These are phyloP conservation scores for Drosophila willistoni DNA, from an alignment of 1,140 invertebrate genomes.

Conservation along the genomic window DNA sequence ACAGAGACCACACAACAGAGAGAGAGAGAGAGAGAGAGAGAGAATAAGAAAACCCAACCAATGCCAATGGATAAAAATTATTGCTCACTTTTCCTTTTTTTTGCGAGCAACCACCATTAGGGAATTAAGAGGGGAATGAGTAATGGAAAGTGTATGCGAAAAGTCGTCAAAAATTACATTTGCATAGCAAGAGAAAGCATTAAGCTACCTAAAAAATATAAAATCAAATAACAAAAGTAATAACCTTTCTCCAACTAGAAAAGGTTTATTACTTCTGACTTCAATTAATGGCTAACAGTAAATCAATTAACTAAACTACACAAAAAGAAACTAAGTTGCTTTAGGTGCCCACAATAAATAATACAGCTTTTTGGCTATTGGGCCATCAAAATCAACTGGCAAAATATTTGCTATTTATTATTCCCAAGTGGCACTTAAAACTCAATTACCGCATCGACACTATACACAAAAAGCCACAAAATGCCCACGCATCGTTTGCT, in stretches of 20 bases:
- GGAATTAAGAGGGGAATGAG: not conserved
- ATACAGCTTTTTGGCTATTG: not conserved
- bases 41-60: not conserved
- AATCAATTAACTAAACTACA: no score
- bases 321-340: no score
- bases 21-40: not conserved
- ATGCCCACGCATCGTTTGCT: slow-evolving; percentile 44
- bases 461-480: slow-evolving; percentile 16
- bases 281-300: no score
- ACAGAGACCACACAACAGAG: not conserved
- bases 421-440: slow-evolving; percentile 54
- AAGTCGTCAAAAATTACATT: not conserved
- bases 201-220: no score
- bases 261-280: no score
- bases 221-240: no score
- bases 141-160: not conserved
- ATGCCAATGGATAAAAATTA: not conserved
- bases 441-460: slow-evolving; percentile 55
- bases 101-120: not conserved
- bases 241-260: no score
- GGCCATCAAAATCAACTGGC: slow-evolving; percentile 8
- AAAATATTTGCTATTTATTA: slow-evolving; percentile 39
- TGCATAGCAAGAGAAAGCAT: no score
- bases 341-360: not conserved
- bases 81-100: not conserved